phyloP scores from a whole-genome alignment of 2,888 invertebrate species.

The Glyphotaelius pellucidus region DNA sequence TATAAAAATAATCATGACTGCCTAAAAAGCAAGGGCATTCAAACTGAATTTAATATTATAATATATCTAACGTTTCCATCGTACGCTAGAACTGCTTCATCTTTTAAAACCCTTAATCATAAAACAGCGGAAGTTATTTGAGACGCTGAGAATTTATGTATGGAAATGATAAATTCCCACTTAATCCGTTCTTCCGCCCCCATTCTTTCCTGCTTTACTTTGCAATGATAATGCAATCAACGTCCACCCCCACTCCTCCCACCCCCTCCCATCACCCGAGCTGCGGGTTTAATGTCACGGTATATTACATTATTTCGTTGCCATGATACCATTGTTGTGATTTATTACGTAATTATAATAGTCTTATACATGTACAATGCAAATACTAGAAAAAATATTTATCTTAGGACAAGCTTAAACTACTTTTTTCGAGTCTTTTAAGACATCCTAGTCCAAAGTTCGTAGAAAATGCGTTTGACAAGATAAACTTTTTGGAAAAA shows the following conservation, averaged over 20 bases:
- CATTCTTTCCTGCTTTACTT: conserved; percentile 52
- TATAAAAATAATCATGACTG: too few species aligned
- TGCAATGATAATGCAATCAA: conserved; percentile 67
- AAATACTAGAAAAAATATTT: too few species aligned
- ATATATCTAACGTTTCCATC: background rate
- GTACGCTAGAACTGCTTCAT: background rate
- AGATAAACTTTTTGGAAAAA: too few species aligned
- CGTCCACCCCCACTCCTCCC: conserved; percentile 47
- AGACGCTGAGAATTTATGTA: conserved; percentile 44
- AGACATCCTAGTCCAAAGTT: too few species aligned
- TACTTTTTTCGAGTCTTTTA: too few species aligned
- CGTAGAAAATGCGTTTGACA: too few species aligned
- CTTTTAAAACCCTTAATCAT: conserved; percentile 22
- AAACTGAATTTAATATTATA: background rate
- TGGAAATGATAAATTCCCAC: conserved; percentile 53
- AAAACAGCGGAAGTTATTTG: conserved; percentile 30
- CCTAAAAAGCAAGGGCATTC: too few species aligned
- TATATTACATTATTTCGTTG: conserved; percentile 60
- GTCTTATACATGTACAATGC: too few species aligned
- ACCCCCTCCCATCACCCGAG: conserved; percentile 40
- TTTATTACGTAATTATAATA: background rate
- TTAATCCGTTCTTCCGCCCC: conserved; percentile 48
- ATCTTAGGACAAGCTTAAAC: too few species aligned
- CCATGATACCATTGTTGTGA: conserved; percentile 8
- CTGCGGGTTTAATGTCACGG: background rate